Conservation (phyloP, 2,888 invertebrate species). For the Notodonta ziczac region DNA sequence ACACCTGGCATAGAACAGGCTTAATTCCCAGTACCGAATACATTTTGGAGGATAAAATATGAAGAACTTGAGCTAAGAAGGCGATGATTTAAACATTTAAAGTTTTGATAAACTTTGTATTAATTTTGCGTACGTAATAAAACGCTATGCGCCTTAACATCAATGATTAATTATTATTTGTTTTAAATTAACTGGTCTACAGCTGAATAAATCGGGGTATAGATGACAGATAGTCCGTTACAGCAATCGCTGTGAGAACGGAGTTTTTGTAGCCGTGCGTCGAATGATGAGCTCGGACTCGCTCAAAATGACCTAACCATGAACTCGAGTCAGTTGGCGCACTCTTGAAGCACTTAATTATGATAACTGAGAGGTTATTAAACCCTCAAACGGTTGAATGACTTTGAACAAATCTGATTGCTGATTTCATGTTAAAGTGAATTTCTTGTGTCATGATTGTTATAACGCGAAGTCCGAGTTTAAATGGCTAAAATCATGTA, state of each 20-base stretch:
- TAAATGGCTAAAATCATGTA: background rate
- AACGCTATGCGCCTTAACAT: constrained; percentile 11
- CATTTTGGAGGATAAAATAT: no score
- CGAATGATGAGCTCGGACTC: constrained; percentile 16
- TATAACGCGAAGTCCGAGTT: background rate
- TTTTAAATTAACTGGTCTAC: constrained; percentile 20
- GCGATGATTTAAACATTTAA: no score
- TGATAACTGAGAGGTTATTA: constrained; percentile 38
- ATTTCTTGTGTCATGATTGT: constrained; percentile 8
- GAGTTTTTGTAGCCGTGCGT: constrained; percentile 23
- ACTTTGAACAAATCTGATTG: constrained; percentile 26
- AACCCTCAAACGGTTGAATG: constrained; percentile 42
- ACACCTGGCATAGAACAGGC: no score
- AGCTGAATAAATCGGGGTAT: constrained; percentile 4
- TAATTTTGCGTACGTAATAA: no score
- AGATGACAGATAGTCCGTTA: constrained; percentile 25
- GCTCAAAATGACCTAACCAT: constrained; percentile 35
- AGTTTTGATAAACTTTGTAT: no score
- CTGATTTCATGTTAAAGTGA: constrained; percentile 21
- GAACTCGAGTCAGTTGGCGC: constrained; percentile 30
- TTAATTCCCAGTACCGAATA: no score
- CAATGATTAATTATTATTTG: constrained; percentile 18
- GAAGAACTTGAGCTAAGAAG: no score
- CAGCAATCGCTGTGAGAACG: constrained; percentile 27
- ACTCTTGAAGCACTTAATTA: constrained; percentile 25